Conservation (phyloP, 2,113 vertebrate species). For the Aplodontia rufa region DNA sequence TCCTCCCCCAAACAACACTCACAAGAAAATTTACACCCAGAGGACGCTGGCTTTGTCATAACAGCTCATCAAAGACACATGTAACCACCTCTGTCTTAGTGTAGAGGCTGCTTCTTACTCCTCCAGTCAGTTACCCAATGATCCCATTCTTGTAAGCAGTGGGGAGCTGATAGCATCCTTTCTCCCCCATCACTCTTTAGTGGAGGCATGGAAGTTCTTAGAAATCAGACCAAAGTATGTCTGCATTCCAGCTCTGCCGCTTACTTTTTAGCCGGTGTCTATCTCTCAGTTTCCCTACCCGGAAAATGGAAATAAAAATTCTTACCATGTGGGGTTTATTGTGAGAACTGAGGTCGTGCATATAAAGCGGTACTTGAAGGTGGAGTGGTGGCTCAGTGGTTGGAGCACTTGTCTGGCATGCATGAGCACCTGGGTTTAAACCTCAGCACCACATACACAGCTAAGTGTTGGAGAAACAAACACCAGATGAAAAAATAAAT, state of each 20-base stretch:
- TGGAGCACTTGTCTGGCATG: too few species aligned
- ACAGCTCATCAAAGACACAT: neutral
- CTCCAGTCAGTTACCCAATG: neutral
- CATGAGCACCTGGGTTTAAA: too few species aligned
- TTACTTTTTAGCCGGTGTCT: neutral
- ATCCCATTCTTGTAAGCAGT: neutral
- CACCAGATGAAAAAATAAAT: too few species aligned
- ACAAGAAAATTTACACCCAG: neutral
- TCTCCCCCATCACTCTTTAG: too few species aligned
- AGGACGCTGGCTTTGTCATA: neutral
- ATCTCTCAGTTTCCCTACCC: neutral
- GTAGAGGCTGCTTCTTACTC: neutral
- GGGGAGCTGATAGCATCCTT: neutral
- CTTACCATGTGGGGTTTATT: neutral
- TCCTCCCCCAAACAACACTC: neutral
- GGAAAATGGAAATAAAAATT: neutral
- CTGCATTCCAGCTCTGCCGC: neutral
- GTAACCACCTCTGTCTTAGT: neutral
- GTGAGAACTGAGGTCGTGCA: neutral
- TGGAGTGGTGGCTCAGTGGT: too few species aligned
- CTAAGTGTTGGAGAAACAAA: too few species aligned
- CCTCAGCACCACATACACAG: too few species aligned
- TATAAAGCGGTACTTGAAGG: too few species aligned
- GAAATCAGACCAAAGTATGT: neutral
- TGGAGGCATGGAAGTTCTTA: neutral